These are phyloP conservation scores for Polylopha cassiicola DNA, from an alignment of 2,888 invertebrate genomes.

Conservation along the genomic window DNA sequence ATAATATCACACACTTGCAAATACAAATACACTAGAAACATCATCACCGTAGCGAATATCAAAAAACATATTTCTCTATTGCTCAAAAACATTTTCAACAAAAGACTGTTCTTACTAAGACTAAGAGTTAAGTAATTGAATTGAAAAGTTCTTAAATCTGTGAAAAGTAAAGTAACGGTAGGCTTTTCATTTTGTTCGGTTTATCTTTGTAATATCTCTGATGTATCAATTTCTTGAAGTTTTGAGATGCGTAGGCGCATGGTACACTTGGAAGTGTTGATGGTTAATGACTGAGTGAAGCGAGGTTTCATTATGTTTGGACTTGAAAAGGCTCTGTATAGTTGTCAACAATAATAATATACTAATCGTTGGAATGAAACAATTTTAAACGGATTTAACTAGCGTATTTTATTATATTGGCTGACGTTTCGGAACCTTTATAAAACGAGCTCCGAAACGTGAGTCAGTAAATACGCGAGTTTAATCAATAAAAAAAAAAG, in stretches of 20 bases:
- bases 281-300: too few relatives aligned
- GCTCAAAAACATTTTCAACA: constrained; percentile 46
- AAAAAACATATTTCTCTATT: constrained; percentile 49
- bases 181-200: constrained; percentile 6
- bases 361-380: too few relatives aligned
- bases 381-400: too few relatives aligned
- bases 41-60: constrained; percentile 38
- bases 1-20: constrained; percentile 57
- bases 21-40: constrained; percentile 50
- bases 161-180: background rate
- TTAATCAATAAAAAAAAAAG: too few relatives aligned
- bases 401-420: too few relatives aligned
- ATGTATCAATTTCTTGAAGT: constrained; percentile 11
- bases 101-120: constrained; percentile 15
- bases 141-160: background rate
- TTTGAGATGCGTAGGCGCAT: constrained; percentile 4
- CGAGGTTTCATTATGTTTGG: too few relatives aligned
- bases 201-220: constrained; percentile 14
- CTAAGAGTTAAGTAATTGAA: background rate
- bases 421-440: too few relatives aligned
- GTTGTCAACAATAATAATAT: too few relatives aligned
- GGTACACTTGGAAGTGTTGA: too few relatives aligned
- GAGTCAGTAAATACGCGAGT: too few relatives aligned
- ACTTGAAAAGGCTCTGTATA: too few relatives aligned
- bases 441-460: too few relatives aligned